phyloP scores from a whole-genome alignment of 2,797 vertebrate genomes.

The Melopsittacus undulatus region DNA sequence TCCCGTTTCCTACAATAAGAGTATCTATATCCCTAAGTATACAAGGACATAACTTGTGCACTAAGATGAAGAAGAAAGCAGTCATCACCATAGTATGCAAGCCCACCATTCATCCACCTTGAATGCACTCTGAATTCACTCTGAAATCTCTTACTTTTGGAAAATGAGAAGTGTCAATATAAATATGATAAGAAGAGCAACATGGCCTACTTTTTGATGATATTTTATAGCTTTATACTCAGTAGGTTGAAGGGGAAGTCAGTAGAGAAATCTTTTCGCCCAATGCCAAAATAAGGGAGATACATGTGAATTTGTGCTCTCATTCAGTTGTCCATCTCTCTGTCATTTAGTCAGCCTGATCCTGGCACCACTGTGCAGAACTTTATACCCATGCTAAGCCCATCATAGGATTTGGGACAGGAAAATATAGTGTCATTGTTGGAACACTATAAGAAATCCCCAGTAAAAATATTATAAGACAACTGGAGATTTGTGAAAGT shows the following conservation, averaged over 20 bases:
- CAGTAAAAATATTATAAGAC: not conserved
- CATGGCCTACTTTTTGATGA: conserved; percentile 37
- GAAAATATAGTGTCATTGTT: not conserved
- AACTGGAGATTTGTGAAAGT: not conserved
- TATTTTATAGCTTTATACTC: conserved; percentile 25
- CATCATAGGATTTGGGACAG: not conserved
- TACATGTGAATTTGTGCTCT: not conserved
- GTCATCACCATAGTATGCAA: not conserved
- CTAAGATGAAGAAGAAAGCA: not conserved
- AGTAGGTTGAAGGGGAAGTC: not conserved
- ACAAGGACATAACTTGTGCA: not conserved
- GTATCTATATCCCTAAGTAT: not conserved
- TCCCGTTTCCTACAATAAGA: not conserved
- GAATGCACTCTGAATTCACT: not conserved
- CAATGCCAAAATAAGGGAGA: not conserved
- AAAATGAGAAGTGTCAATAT: conserved; percentile 36
- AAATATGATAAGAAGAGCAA: conserved; percentile 26
- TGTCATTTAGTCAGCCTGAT: not conserved
- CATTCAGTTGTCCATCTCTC: not conserved
- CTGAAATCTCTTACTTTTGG: not conserved
- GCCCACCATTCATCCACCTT: not conserved
- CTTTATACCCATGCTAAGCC: not conserved
- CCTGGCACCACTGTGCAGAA: not conserved
- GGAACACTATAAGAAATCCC: not conserved
- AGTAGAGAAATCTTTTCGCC: not conserved